Conservation (phyloP, 1,140 invertebrate genomes). For the Rhizoglyphus robini region DNA sequence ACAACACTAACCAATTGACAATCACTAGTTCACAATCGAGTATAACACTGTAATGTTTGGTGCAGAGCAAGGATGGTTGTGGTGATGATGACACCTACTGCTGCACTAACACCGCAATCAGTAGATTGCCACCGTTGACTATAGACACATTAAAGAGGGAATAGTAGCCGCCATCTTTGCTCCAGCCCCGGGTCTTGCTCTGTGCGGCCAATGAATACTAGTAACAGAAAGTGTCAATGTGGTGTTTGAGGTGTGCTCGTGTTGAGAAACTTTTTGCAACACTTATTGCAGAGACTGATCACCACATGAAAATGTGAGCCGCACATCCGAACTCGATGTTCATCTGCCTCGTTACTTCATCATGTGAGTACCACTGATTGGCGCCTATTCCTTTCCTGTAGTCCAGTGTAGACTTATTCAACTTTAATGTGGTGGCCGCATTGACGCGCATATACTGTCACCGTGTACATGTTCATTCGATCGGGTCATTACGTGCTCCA, state of each 20-base stretch:
- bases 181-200: background rate
- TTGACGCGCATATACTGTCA: too few relatives aligned
- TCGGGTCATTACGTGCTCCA: too few relatives aligned
- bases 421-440: too few relatives aligned
- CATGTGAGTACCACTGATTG: slow-evolving; percentile 1
- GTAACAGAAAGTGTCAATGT: slow-evolving; percentile 3
- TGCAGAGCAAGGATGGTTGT: too few relatives aligned
- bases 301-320: too few relatives aligned
- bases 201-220: background rate
- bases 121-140: background rate
- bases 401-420: too few relatives aligned
- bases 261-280: background rate
- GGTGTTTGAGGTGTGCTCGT: background rate
- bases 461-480: too few relatives aligned
- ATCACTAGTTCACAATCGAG: too few relatives aligned
- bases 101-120: background rate
- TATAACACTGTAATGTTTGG: too few relatives aligned
- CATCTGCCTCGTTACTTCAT: background rate
- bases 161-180: background rate
- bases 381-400: too few relatives aligned
- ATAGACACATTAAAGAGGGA: background rate
- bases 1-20: too few relatives aligned
- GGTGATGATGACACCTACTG: too few relatives aligned
- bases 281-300: background rate
- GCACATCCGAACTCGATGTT: background rate